A percentile compares a stretch with the other conserved stretches of the same genome.
These are phyloP conservation scores for Galago senegalensis DNA, from an alignment of 2,797 vertebrate genomes.

Conservation along the genomic window DNA sequence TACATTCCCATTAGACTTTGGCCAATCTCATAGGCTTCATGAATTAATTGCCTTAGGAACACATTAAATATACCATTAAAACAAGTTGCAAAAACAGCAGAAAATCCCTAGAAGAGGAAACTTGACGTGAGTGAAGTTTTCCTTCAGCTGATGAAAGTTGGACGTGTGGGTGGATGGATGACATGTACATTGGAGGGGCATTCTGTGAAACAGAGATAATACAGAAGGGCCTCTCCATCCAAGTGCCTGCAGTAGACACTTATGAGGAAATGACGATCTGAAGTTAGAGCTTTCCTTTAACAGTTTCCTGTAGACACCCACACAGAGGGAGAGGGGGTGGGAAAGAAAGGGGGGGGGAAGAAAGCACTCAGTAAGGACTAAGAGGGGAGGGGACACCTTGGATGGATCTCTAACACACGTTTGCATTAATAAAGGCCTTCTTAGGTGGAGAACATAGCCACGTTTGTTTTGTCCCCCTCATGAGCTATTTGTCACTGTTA, in stretches of 20 bases:
- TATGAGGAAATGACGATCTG: not conserved
- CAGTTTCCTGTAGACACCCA: not conserved
- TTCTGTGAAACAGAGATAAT: not conserved
- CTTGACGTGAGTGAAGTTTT: conserved; percentile 23
- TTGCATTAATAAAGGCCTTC: not conserved
- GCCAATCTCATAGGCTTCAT: conserved; percentile 56
- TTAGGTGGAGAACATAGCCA: not conserved
- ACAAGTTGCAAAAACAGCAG: conserved; percentile 18
- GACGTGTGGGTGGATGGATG: not conserved
- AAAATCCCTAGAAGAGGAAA: conserved; percentile 22
- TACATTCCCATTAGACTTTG: conserved; percentile 62
- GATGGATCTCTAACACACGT: not conserved
- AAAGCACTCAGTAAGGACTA: not conserved
- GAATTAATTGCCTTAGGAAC: conserved; percentile 60
- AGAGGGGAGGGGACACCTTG: too few relatives aligned
- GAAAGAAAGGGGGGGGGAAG: not conserved
- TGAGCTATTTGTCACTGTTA: not conserved
- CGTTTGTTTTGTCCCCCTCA: not conserved
- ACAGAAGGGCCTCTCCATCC: not conserved
- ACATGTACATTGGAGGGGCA: not conserved
- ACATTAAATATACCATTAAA: conserved; percentile 22
- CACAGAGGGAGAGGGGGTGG: not conserved
- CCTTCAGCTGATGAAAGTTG: not conserved
- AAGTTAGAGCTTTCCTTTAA: not conserved
- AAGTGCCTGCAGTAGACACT: not conserved